Evolutionary conservation across 2,113 vertebrate species (phyloP).

Genomic region (Apeltes quadracus): DNA sequence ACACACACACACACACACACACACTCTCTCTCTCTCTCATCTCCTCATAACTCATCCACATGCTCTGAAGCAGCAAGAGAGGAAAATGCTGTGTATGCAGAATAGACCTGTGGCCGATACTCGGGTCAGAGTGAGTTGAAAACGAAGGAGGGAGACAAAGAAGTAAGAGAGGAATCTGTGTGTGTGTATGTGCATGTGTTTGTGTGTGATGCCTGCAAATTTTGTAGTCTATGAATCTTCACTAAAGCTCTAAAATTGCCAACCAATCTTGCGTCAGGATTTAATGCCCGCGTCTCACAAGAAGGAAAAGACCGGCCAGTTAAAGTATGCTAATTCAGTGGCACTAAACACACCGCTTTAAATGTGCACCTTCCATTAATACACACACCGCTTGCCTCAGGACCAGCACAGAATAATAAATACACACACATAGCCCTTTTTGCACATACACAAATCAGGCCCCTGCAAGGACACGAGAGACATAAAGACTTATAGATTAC

Average conservation of each 20-base stretch:
- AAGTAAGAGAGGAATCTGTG: constrained; percentile 24
- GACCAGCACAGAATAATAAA: constrained; percentile 38
- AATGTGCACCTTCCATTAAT: constrained; percentile 78
- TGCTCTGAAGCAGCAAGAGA: constrained; percentile 48
- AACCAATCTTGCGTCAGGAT: constrained; percentile 71
- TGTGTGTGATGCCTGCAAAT: constrained; percentile 32
- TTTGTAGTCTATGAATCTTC: constrained; percentile 74
- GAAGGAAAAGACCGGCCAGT: constrained; percentile 69
- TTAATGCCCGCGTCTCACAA: constrained; percentile 67
- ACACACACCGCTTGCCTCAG: constrained; percentile 44
- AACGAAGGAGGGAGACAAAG: constrained; percentile 27
- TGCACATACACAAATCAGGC: constrained; percentile 36
- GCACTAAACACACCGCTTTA: constrained; percentile 77
- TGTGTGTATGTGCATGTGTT: constrained; percentile 17
- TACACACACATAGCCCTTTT: constrained; percentile 6
- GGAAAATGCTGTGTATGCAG: constrained; percentile 67
- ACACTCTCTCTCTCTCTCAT: constrained; percentile 27
- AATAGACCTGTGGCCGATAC: constrained; percentile 52
- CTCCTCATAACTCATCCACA: constrained; percentile 69
- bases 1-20: constrained; percentile 27
- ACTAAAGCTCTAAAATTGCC: constrained; percentile 73
- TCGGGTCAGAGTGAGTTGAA: constrained; percentile 56
- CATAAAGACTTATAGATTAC: constrained; percentile 65
- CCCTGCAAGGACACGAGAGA: constrained; percentile 33
- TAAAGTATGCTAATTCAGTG: constrained; percentile 80